Percentiles rank a stretch among this genome's conserved stretches.
Conservation (phyloP, 35 echinoderm and acorn worm genomes). For the Eucidaris tribuloides region DNA sequence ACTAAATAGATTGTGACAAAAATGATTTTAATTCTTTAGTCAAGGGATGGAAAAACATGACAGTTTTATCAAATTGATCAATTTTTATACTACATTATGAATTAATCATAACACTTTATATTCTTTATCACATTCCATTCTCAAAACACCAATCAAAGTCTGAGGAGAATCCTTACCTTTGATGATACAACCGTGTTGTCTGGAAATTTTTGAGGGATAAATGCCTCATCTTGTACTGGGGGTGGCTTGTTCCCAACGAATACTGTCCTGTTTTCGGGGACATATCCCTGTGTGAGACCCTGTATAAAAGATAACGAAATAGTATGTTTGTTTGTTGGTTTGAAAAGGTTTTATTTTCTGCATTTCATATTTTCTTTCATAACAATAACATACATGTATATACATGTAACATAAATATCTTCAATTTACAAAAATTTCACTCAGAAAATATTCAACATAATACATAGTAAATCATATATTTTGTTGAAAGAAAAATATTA, state of each 20-base stretch:
- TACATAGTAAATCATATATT: no score
- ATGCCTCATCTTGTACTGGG: constrained; percentile 38
- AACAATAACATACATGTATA: no score
- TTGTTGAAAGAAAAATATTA: no score
- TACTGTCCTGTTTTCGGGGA: constrained; percentile 55
- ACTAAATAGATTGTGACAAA: neutral
- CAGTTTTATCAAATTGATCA: neutral
- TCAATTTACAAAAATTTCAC: no score
- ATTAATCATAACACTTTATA: neutral
- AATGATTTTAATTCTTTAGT: neutral
- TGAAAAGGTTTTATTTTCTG: no score
- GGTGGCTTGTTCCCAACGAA: constrained; percentile 45
- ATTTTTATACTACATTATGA: neutral
- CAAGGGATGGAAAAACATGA: neutral
- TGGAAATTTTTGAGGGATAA: constrained; percentile 69
- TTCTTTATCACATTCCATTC: neutral
- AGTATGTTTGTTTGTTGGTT: no score
- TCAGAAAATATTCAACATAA: no score
- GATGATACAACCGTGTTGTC: constrained; percentile 88
- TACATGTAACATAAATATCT: no score
- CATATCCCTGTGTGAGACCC: constrained; percentile 16
- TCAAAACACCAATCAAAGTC: neutral
- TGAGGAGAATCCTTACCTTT: constrained; percentile 52
- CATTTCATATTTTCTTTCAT: no score
- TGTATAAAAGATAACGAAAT: constrained; percentile 20